Percentiles rank a stretch among this genome's conserved stretches.
Conservation (phyloP, 2,113 vertebrate species). For the Nesoenas mayeri region DNA sequence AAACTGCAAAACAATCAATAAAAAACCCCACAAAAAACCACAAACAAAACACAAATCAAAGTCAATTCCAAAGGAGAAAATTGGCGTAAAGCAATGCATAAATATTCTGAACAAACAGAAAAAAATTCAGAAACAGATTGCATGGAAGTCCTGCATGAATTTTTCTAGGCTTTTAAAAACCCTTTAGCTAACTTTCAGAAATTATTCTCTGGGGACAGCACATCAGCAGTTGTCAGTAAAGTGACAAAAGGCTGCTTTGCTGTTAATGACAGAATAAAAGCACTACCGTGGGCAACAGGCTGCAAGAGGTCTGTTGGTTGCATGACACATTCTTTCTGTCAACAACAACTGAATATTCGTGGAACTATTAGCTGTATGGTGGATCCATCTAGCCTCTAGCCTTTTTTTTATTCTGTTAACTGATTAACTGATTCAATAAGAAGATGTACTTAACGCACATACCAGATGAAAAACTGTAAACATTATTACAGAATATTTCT, state of each 20-base stretch:
- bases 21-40: background rate
- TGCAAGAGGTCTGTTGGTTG: background rate
- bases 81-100: fast-evolving
- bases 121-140: background rate
- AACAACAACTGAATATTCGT: background rate
- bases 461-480: background rate
- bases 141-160: background rate
- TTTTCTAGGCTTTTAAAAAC: background rate
- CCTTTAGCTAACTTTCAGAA: background rate
- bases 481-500: background rate
- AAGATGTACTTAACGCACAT: background rate
- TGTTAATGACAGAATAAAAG: background rate
- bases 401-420: background rate
- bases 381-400: background rate
- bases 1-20: background rate
- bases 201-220: background rate
- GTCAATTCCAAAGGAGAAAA: background rate
- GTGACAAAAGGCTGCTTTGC: background rate
- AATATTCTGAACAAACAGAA: background rate
- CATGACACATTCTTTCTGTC: background rate
- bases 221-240: background rate
- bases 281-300: background rate
- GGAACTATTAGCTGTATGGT: background rate
- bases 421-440: background rate
- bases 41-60: background rate